Percentiles rank a stretch among this genome's conserved stretches.
Evolutionary conservation across 2,888 invertebrate genomes (phyloP).

Genomic region (Archips crataeganus): DNA sequence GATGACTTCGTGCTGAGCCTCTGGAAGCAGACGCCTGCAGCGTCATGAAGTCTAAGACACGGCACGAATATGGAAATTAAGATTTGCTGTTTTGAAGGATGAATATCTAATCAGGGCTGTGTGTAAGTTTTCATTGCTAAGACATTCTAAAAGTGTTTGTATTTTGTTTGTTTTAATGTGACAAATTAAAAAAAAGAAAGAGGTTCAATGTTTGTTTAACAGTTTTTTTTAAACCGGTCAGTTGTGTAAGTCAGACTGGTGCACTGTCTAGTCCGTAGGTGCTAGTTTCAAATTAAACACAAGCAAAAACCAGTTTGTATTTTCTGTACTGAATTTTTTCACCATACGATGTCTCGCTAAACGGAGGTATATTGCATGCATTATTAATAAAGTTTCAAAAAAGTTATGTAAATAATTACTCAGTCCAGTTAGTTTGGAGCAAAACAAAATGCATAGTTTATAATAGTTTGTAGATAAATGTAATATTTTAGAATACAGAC

Average conservation of each 20-base stretch:
- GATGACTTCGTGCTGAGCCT: constrained; percentile 84
- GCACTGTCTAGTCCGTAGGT: too few relatives aligned
- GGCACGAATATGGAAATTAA: constrained; percentile 80
- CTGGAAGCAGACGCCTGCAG: constrained; percentile 74
- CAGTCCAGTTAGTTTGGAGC: background rate
- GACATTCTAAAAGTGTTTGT: background rate
- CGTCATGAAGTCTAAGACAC: constrained; percentile 73
- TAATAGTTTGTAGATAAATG: background rate
- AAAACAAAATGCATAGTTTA: background rate
- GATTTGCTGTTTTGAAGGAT: constrained; percentile 47
- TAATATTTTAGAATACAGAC: background rate
- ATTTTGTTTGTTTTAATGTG: background rate
- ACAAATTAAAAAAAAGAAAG: too few relatives aligned
- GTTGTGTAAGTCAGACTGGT: too few relatives aligned
- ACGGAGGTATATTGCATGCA: too few relatives aligned
- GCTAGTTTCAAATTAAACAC: too few relatives aligned
- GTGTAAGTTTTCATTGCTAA: background rate
- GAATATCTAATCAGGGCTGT: constrained; percentile 38
- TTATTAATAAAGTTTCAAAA: too few relatives aligned
- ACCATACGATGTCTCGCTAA: too few relatives aligned
- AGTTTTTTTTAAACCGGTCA: too few relatives aligned
- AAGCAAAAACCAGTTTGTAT: too few relatives aligned
- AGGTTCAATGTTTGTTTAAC: too few relatives aligned
- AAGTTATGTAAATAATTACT: background rate
- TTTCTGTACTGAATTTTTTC: background rate